Base-by-base conservation (phyloP, 2,888 invertebrate genomes). In the Drosophila bunnanda region DNA sequence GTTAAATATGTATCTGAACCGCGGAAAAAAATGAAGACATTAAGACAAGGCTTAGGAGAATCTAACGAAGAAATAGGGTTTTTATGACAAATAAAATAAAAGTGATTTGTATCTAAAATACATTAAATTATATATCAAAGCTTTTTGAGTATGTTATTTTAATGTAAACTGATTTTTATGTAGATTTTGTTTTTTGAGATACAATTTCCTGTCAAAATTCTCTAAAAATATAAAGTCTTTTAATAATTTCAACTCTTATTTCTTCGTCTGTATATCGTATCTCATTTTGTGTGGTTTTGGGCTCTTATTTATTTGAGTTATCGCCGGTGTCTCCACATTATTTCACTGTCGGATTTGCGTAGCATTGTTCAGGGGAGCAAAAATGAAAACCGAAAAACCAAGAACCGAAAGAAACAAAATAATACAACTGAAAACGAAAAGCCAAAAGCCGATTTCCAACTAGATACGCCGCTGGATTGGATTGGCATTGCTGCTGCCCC, bases 281-380 rank as follows among this genome's bases (percentile, higher is more conserved):
- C 54, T 58, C 34, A 34, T 34, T 54, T 5, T 32, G 25, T 32
- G 36, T 30, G 22, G 34, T 60, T 55, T 60, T 60, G 41, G 59
- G 41, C 71, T 70, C 55, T 53, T 64, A 56, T 74, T 73, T 61
- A 48, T 72, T 73, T 75, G 76, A 76, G 62, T 67, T 76, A 76
- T 76, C 65, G 70, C 55, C 57, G 48, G 58, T 70, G 77, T 67
- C 67, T 25, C 39, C 46, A 62, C 66, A 84, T 82, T 85, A 85
- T 88, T 89, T 85, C 73, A 79, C 88, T 86, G 85, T 86, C 89
- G 69, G 89, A 85, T 86, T 88, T 88, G 79, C 73, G 74, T 82
- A 76, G 77, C 83, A 83, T 83, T 85, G 88, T 85, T 87, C 75
- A 28, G 46, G 32, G 58, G 67, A 30, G 17, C 43, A 22, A 15